phyloP scores from a whole-genome alignment of 2,888 invertebrate genomes.

The Ctenicera cuprea region DNA sequence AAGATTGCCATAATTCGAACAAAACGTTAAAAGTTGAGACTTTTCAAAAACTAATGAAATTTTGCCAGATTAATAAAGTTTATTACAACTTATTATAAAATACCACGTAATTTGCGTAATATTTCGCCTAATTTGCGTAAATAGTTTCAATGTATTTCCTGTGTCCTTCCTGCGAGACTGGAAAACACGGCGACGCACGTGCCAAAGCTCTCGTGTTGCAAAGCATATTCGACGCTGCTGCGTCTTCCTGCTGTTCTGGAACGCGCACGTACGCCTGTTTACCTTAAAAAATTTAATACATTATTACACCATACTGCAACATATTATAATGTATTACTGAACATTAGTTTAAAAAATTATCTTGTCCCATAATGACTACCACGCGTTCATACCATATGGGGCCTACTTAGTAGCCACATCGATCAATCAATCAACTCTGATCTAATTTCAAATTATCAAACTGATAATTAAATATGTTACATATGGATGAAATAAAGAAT shows the following conservation, averaged over 20 bases:
- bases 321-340: neutral
- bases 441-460: neutral
- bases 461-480: neutral
- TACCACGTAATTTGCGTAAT: too few species aligned
- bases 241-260: neutral
- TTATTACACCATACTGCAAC: slow-evolving; percentile 15
- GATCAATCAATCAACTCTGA: neutral
- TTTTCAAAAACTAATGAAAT: too few species aligned
- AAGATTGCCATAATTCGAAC: too few species aligned
- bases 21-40: too few species aligned
- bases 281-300: neutral
- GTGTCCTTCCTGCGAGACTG: slow-evolving; percentile 21
- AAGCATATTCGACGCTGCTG: neutral
- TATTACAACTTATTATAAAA: too few species aligned
- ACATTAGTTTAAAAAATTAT: too few species aligned
- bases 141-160: neutral
- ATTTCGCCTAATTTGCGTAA: too few species aligned
- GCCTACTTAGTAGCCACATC: neutral
- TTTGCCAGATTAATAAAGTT: too few species aligned
- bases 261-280: slow-evolving; percentile 23
- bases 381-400: neutral
- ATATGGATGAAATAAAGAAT: neutral
- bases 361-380: too few species aligned
- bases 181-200: slow-evolving; percentile 8
- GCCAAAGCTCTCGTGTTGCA: slow-evolving; percentile 16